Conservation (phyloP, 92 coral and sea anemone genomes). For the Siderastrea siderea region DNA sequence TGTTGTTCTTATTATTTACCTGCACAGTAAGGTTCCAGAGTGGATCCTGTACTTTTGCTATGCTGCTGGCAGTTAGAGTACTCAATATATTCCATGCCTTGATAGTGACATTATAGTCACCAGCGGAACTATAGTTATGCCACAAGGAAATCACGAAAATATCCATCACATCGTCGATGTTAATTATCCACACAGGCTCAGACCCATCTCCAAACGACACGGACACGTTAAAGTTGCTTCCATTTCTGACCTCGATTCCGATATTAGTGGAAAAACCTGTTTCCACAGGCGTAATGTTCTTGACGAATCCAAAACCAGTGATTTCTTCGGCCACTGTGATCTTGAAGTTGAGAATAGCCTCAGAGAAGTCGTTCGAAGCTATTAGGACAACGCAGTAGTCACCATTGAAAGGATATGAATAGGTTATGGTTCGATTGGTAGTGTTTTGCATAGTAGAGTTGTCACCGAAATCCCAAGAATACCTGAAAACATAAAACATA, state of each 20-base stretch:
- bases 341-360: conserved; percentile 1
- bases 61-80: conserved; percentile 36
- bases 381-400: conserved; percentile 20
- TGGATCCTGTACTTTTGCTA: conserved; percentile 71
- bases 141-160: conserved; percentile 66
- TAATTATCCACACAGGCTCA: conserved; percentile 14
- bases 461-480: conserved; percentile 63
- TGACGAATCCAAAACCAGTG: conserved; percentile 64
- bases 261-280: conserved; percentile 38
- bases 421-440: neutral
- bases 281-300: conserved; percentile 25
- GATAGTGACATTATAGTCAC: conserved; percentile 67
- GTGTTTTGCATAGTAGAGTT: conserved; percentile 43
- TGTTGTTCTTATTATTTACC: conserved; percentile 43
- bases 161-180: conserved; percentile 58
- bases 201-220: conserved; percentile 44
- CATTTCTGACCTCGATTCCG: conserved; percentile 38
- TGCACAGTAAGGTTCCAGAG: conserved; percentile 57
- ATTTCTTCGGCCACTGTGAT: conserved; percentile 29
- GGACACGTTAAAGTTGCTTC: conserved; percentile 53
- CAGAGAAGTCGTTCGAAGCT: conserved; percentile 52
- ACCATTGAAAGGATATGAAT: conserved; percentile 37
- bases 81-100: conserved; percentile 67
- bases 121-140: conserved; percentile 72
- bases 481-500: conserved; percentile 31